Evolutionary conservation across 2,113 vertebrate species (phyloP).

Genomic region (Elachura formosa): DNA sequence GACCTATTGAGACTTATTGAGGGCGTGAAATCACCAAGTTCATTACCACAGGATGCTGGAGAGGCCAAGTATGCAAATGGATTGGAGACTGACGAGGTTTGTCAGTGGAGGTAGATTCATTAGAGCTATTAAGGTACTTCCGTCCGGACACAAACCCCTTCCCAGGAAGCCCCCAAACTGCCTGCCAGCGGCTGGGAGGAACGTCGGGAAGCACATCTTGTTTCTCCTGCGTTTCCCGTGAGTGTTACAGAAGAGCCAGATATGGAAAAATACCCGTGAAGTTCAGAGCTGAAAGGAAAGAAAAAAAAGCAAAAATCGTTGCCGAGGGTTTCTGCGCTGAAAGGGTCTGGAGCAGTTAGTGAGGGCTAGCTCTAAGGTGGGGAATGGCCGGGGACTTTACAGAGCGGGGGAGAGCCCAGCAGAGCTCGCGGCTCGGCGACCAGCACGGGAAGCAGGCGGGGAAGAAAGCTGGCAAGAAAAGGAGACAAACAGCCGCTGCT

Average conservation of each 20-base stretch:
- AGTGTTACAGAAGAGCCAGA: background rate
- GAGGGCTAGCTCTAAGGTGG: background rate
- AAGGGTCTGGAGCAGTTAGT: background rate
- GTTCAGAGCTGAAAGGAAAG: background rate
- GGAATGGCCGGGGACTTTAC: background rate
- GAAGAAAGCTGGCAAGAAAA: constrained; percentile 52
- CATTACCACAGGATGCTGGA: background rate
- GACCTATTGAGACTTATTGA: background rate
- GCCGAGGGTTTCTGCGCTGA: background rate
- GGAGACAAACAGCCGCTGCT: constrained; percentile 45
- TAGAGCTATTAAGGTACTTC: constrained; percentile 21
- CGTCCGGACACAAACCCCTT: background rate
- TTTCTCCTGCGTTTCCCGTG: constrained; percentile 6
- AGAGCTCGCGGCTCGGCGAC: background rate
- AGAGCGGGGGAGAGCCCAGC: background rate
- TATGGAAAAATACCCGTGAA: background rate
- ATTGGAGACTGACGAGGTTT: background rate
- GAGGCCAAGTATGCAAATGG: constrained; percentile 17
- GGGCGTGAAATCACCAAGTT: background rate
- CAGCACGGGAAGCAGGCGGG: background rate
- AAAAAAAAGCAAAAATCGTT: background rate
- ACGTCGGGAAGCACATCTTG: background rate
- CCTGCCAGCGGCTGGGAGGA: background rate
- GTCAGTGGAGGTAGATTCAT: background rate
- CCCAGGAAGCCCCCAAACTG: constrained; percentile 25